Evolutionary conservation across 2,797 vertebrate species (phyloP), one percentile per base, ranked within the genome.

Genomic region (Channallabes apus): DNA sequence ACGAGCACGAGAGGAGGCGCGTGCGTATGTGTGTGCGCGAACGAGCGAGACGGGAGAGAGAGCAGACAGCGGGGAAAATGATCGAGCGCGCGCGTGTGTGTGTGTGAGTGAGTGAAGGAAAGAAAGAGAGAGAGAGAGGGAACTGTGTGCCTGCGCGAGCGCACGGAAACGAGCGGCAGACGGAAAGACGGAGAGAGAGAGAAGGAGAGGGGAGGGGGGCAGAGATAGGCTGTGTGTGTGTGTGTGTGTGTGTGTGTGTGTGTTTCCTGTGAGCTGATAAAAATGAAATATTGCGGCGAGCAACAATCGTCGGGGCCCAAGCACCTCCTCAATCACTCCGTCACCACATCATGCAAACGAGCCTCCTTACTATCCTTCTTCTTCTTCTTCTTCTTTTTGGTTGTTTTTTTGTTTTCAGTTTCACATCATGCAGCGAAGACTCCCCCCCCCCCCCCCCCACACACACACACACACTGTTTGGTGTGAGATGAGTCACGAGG

Each of bases 181-280:
- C 82, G 82, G 83, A 86, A 73, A 62, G 69, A 87, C 78, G 54
- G 14, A 80, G 86, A 84, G 82, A n/a, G 58, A 24, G 56, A 41
- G 24, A 18, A 12, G 80, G 72, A 56, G 64, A 79, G 56, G 64
- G 82, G 76, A 18, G 58, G 11, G 46, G 17, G 79, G 18, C 17
- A n/a, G n/a, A 56, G 20, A 58, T 41, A 38, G 12, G 17, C 20
- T 8, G 72, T 1, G 72, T 27, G 72, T 29, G 72, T 18, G 56
- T 22, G 72, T 27, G 72, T 29, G 72, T 18, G 56, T 22, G 77
- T 15, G 32, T 1, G 76, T 3, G 20, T 24, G 15, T 14, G 62
- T 15, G 61, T 58, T 88, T 88, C 83, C 90, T 76, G 87, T 86
- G 86, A 84, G 86, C 87, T 90, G 89, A 91, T 90, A 90, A 90